These are phyloP conservation scores for Circaetus gallicus DNA, from an alignment of 2,113 vertebrate genomes.

Conservation along the genomic window DNA sequence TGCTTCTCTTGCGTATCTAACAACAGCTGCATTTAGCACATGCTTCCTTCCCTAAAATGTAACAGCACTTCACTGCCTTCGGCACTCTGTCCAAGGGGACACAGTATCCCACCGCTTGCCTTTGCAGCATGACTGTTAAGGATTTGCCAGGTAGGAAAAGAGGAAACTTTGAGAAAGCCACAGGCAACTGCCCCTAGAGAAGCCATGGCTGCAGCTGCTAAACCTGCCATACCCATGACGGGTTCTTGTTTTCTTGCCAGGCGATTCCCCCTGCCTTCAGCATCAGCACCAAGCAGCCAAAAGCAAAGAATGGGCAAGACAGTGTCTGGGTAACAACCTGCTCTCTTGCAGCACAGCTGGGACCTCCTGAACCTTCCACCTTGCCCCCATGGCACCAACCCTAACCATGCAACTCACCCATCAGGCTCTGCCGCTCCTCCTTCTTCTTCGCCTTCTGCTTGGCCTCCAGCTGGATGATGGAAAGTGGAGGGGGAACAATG, in stretches of 20 bases:
- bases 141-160: neutral
- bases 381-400: neutral
- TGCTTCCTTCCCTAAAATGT: neutral
- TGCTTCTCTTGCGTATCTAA: neutral
- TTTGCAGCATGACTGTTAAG: neutral
- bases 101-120: neutral
- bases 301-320: neutral
- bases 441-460: constrained; percentile 89
- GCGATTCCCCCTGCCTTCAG: neutral
- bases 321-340: neutral
- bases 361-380: neutral
- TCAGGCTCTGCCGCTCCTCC: constrained; percentile 84
- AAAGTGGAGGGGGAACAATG: constrained; percentile 76
- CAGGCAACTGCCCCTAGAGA: neutral
- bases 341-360: neutral
- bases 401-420: constrained; percentile 73
- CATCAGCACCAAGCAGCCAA: neutral
- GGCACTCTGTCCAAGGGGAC: neutral
- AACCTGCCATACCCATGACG: neutral
- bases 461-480: constrained; percentile 85
- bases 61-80: neutral
- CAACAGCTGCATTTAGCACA: neutral
- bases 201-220: neutral
- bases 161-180: neutral
- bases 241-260: neutral